Conservation (phyloP, 2,113 vertebrate species). For the Petrocephalus microphthalmus region DNA sequence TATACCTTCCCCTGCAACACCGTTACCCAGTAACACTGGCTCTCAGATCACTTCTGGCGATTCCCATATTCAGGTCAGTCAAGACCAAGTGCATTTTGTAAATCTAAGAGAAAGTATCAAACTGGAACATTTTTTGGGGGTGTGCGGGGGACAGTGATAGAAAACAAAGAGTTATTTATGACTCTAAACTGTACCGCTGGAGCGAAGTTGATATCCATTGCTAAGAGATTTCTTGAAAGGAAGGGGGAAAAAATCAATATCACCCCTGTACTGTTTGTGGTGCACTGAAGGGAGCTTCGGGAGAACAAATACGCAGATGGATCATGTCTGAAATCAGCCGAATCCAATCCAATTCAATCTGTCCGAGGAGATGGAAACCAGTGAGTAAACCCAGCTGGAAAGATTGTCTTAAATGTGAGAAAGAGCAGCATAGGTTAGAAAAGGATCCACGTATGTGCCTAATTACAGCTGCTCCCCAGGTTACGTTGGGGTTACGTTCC, state of each 20-base stretch:
- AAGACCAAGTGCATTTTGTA: neutral
- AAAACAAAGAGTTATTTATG: slow-evolving; percentile 16
- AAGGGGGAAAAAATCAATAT: slow-evolving; percentile 53
- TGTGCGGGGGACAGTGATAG: neutral
- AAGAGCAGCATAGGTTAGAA: slow-evolving; percentile 28
- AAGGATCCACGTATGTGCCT: neutral
- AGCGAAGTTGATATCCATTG: slow-evolving; percentile 49
- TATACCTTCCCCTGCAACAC: neutral
- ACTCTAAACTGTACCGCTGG: slow-evolving; percentile 45
- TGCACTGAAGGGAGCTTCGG: slow-evolving; percentile 51
- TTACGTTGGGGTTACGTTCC: no score
- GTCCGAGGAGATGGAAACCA: slow-evolving; percentile 46
- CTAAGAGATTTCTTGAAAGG: slow-evolving; percentile 49
- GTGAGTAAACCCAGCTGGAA: slow-evolving; percentile 42
- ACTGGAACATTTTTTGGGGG: neutral
- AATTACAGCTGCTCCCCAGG: neutral
- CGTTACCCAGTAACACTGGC: neutral
- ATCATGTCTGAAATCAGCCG: slow-evolving; percentile 55
- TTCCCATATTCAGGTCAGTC: neutral
- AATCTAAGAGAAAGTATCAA: neutral
- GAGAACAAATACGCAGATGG: slow-evolving; percentile 47
- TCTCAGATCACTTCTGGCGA: neutral
- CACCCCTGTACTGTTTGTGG: slow-evolving; percentile 51
- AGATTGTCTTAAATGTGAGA: slow-evolving; percentile 41
- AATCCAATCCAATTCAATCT: slow-evolving; percentile 54